Base-by-base conservation (phyloP, 2,888 invertebrate species). In the Syrista parreyssii region DNA sequence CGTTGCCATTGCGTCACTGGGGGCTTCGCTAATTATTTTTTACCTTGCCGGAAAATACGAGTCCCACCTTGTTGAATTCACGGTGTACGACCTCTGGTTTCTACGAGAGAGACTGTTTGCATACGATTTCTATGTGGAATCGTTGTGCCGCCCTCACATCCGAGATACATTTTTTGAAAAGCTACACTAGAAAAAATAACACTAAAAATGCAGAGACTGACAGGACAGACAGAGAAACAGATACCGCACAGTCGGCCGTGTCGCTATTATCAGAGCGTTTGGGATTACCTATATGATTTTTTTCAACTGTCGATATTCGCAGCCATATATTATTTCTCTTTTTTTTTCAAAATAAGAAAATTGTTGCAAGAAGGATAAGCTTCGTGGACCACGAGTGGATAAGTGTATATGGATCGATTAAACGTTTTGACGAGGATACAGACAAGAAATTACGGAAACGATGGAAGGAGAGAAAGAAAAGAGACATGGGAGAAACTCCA, bases 1-100 rank as follows among this genome's bases (percentile, higher is more conserved):
- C 87, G 85, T 55, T 55, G 55, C 87, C 85, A 85, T 87, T 88
- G 85, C 89, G 89, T 88, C 88, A 89, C 85, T 89, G 91, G 91
- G 91, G 91, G 89, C 88, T 91, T 89, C 86, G 88, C 88, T 91
- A 88, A 83, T 78, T 55, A 55, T 55, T 55, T 84, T 82, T 87
- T 87, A 87, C 86, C 87, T 88, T 88, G 87, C 86, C 88, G 84
- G 82, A 35, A 34, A 33, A 55, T 9, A 55, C 55, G 55, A 55
- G 55, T 55, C 55, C 55, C 55, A 55, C 55, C 55, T 55, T 55
- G 55, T 55, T 55, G 55, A 55, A 55, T 55, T 55, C 55, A 55
- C 55, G 55, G 55, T 55, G 55, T 15, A 55, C 23, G 55, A 55
- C 23, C 55, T 55, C 55, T 55, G 55, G 55, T 55, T 55, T 55